Percentiles rank a stretch among this genome's conserved stretches.
phyloP scores from a whole-genome alignment of 2,888 invertebrate species.

The Euzophera pinguis region DNA sequence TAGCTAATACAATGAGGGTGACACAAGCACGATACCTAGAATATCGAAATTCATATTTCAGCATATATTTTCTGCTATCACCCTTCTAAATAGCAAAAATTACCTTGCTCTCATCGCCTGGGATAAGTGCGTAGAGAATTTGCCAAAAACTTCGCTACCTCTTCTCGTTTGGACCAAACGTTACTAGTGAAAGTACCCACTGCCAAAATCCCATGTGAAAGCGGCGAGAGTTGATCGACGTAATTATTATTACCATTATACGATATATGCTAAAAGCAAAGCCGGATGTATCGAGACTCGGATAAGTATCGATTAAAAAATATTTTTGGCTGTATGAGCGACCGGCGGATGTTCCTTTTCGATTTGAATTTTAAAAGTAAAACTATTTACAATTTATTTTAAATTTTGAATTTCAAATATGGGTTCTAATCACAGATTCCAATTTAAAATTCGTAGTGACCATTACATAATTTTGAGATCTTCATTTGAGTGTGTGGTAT shows the following conservation, averaged over 20 bases:
- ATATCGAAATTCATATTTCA: too few relatives aligned
- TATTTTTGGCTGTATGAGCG: slow-evolving; percentile 10
- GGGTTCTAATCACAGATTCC: too few relatives aligned
- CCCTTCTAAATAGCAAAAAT: too few relatives aligned
- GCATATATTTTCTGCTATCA: too few relatives aligned
- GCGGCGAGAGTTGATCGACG: slow-evolving; percentile 73
- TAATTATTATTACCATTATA: slow-evolving; percentile 77
- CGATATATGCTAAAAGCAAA: slow-evolving; percentile 73
- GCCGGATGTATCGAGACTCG: slow-evolving; percentile 51
- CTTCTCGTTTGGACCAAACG: slow-evolving; percentile 27
- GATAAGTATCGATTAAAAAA: slow-evolving; percentile 9
- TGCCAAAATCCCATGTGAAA: slow-evolving; percentile 77
- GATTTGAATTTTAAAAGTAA: neutral
- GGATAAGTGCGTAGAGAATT: neutral
- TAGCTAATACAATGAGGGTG: too few relatives aligned
- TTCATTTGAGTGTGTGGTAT: too few relatives aligned
- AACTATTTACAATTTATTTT: too few relatives aligned
- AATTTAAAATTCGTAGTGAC: too few relatives aligned
- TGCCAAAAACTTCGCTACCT: slow-evolving; percentile 18
- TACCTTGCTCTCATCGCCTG: neutral
- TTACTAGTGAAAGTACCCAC: slow-evolving; percentile 63
- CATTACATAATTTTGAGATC: too few relatives aligned
- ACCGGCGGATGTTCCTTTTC: neutral
- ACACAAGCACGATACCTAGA: too few relatives aligned
- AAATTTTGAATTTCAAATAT: too few relatives aligned